Evolutionary conservation across 2,113 vertebrate genomes (phyloP), one percentile per base, ranked within the genome.

Genomic region (Notothenia coriiceps): DNA sequence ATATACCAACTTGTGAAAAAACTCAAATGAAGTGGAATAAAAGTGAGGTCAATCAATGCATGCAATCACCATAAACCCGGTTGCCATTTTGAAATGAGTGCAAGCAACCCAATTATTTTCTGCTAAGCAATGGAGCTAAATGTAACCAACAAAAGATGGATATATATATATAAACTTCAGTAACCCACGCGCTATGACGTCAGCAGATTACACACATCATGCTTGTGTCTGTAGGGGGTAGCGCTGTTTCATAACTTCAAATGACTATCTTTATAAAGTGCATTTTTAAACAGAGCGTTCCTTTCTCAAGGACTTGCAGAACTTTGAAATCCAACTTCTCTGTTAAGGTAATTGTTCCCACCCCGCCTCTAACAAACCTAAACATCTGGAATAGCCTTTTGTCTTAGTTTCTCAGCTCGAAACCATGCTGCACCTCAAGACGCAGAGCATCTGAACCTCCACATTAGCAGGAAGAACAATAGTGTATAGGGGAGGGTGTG

Each of bases 381-480:
- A 67, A 59, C 85, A 88, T 77, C 74, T 88, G 82, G 65, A 78
- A 25, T 14, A 18, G 22, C 64, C 5, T 63, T 7, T 22, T 43
- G 1, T 56, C 11, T 70, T 54, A 40, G 51, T 71, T 56, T 63
- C 82, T 65, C 74, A 49, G 18, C 76, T 63, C 47, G 52, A 79
- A 82, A 43, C 59, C 15, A 64, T 44, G 20, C 52, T 10, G 52
- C 49, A 75, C 47, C 68, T 18, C 46, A 70, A 77, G 85, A 76
- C 89, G 90, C 86, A 87, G 83, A 90, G 88, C 72, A 79, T 86
- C 82, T 66, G 54, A 88, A 65, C 68, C 71, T 88, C 74, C 87
- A 82, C 82, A 93, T 95, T 94, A 93, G 87, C 74, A 70, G 81
- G 77, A 88, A 88, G 90, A 94, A 95, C 93, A 93, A 93, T 92